Percentiles rank a stretch among this genome's conserved stretches.
These are phyloP conservation scores for Bergia puertoricense DNA, from an alignment of 92 coral and sea anemone genomes.

Conservation along the genomic window DNA sequence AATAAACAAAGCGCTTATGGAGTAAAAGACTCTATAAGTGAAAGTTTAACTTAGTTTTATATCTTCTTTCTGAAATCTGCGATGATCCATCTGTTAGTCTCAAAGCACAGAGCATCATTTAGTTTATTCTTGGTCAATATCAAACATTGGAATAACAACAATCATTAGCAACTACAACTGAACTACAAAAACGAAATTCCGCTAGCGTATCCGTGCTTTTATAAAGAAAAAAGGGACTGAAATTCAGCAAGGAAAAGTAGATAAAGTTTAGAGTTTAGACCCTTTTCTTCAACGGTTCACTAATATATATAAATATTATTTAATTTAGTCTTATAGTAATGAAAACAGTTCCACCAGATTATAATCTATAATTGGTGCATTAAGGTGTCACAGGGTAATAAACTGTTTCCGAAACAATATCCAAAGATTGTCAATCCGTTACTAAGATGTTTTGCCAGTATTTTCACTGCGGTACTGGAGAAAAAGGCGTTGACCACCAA, in stretches of 20 bases:
- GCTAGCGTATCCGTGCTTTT: neutral
- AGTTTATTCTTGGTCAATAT: too few species aligned
- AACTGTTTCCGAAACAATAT: conserved; percentile 9
- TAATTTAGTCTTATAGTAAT: neutral
- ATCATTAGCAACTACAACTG: too few species aligned
- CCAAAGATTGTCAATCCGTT: conserved; percentile 18
- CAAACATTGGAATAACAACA: too few species aligned
- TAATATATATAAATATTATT: too few species aligned
- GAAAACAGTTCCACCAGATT: neutral
- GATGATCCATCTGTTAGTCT: too few species aligned
- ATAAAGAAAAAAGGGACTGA: neutral
- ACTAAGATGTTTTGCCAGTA: conserved; percentile 36
- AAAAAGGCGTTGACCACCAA: neutral
- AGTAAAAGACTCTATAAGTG: too few species aligned
- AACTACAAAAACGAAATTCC: too few species aligned
- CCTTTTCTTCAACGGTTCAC: neutral
- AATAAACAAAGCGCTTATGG: too few species aligned
- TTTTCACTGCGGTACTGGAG: neutral
- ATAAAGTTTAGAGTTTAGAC: neutral
- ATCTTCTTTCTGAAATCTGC: too few species aligned
- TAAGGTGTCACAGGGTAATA: neutral
- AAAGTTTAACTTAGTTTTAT: too few species aligned
- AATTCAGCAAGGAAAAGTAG: neutral
- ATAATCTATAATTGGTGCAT: conserved; percentile 1
- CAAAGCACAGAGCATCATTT: too few species aligned